These are phyloP conservation scores for Drosophila bocki DNA, from an alignment of 1,140 invertebrate species.

Conservation along the genomic window DNA sequence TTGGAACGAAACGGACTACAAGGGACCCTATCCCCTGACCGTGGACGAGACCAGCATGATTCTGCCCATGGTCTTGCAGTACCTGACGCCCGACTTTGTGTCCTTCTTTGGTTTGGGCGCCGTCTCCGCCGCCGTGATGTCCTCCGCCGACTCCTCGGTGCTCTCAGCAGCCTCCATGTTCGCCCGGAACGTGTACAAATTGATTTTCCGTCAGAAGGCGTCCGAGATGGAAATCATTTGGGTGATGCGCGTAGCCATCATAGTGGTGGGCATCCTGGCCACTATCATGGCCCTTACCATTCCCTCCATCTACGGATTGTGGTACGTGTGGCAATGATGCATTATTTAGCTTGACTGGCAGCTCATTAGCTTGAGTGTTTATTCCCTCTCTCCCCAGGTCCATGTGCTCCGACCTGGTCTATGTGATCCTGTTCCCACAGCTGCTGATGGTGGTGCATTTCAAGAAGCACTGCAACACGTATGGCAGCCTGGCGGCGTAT, in stretches of 20 bases:
- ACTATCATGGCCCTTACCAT: slow-evolving; percentile 98
- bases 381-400: slow-evolving; percentile 86
- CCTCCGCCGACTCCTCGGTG: slow-evolving; percentile 98
- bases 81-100: slow-evolving; percentile 96
- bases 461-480: slow-evolving; percentile 97
- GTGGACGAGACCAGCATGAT: slow-evolving; percentile 95
- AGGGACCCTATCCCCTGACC: slow-evolving; percentile 90
- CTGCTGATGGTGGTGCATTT: slow-evolving; percentile 99
- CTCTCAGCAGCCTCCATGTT: slow-evolving; percentile 99
- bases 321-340: slow-evolving; percentile 87
- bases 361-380: slow-evolving; percentile 50
- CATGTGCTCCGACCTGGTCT: slow-evolving; percentile 98
- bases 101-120: slow-evolving; percentile 98
- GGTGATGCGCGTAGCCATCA: slow-evolving; percentile 97
- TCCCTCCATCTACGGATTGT: slow-evolving; percentile 98
- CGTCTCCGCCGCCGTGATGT: slow-evolving; percentile 99
- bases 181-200: slow-evolving; percentile 98
- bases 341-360: slow-evolving; percentile 48
- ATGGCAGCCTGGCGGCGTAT: slow-evolving; percentile 96
- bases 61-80: slow-evolving; percentile 97
- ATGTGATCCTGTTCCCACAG: slow-evolving; percentile 97
- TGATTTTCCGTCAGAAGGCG: slow-evolving; percentile 97
- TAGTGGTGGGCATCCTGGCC: slow-evolving; percentile 96
- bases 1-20: slow-evolving; percentile 96
- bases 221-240: slow-evolving; percentile 99